Base-by-base conservation (phyloP, 2,113 vertebrate genomes). In the Malaclemys terrapin region DNA sequence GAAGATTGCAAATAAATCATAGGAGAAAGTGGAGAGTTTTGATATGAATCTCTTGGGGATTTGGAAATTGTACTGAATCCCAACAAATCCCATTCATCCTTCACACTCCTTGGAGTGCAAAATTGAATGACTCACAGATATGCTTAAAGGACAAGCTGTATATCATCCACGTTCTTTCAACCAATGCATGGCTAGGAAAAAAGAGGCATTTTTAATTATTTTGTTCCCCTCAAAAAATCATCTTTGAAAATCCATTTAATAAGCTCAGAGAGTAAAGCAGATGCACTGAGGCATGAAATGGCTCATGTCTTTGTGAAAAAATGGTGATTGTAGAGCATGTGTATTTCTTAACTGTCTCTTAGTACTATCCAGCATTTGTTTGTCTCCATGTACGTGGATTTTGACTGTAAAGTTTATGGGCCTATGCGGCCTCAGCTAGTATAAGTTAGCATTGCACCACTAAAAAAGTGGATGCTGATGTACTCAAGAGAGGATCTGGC, bases 11-110 rank as follows among this genome's bases (percentile, higher is more conserved):
- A 10, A n/a, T 75, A 75, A 75, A 75, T 75, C 69, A 42, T 75
- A 35, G 31, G 82, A 65, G 35, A 90, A 29, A 31, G 29, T 93
- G 83, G 38, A 20, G 76, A 85, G 82, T 81, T 96, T 69, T 84
- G 53, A 83, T 90, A 81, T 95, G 92, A 47, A 82, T n/a, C 88
- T 75, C 38, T 96, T 93, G 78, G 35, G 90, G 83, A 92, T 85
- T 22, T 80, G 35, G 69, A 83, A 89, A 13, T 29, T 65, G 69
- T 42, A 22, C 38, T 75, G 38, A 75, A 35, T 50, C 56, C 52
- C n/a, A 52, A 82, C 52, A 54, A 29, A 65, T 65, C 27, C 16
- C 42, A 59, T n/a, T 35, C 62, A 47, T 7, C 72, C 57, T 47
- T 56, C 56, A 76, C 75, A 42, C 16, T 6, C 10, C 12, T 29